phyloP scores from a whole-genome alignment of 1,140 invertebrate genomes.

The Atta texana region DNA sequence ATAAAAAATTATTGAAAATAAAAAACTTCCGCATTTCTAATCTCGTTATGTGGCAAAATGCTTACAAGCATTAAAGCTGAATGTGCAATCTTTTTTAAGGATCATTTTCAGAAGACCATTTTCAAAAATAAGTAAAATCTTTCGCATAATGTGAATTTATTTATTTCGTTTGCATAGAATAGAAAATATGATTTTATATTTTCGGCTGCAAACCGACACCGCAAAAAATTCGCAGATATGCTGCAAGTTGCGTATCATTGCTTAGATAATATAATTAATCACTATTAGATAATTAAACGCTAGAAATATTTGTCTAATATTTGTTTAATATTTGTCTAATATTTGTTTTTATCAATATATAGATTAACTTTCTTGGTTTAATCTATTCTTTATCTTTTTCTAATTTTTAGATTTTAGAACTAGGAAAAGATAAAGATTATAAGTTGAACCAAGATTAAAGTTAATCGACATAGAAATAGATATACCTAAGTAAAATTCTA shows the following conservation, averaged over 20 bases:
- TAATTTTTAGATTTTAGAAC: not conserved
- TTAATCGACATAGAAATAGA: not conserved
- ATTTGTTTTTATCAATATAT: not conserved
- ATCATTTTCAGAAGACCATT: too few species aligned
- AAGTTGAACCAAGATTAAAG: not conserved
- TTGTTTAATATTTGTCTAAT: not conserved
- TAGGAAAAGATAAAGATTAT: not conserved
- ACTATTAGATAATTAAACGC: slow-evolving; percentile 6
- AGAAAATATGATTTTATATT: too few species aligned
- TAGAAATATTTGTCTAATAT: not conserved
- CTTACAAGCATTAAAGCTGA: not conserved
- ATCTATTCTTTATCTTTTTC: not conserved
- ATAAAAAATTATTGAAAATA: not conserved
- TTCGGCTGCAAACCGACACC: too few species aligned
- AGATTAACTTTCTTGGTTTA: not conserved
- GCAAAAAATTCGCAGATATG: too few species aligned
- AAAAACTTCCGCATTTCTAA: not conserved
- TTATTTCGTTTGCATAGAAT: too few species aligned
- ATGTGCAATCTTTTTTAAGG: too few species aligned
- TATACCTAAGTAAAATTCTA: too few species aligned
- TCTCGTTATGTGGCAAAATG: not conserved
- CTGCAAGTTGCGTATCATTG: too few species aligned
- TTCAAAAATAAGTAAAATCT: too few species aligned
- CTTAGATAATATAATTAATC: too few species aligned
- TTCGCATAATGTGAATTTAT: too few species aligned